Evolutionary conservation across 2,797 vertebrate species (phyloP).

Genomic region (Chloroceryle inda): DNA sequence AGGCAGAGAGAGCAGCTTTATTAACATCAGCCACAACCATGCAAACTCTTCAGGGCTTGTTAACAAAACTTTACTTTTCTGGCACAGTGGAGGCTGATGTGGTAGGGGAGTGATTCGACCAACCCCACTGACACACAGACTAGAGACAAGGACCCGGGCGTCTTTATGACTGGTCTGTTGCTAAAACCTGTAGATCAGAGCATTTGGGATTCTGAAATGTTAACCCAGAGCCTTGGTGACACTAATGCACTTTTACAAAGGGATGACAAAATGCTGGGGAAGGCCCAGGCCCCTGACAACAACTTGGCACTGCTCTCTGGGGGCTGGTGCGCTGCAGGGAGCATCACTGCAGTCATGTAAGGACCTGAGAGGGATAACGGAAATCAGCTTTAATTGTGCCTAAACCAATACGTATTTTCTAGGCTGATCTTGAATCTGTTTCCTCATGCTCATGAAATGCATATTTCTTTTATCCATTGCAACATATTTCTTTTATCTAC

Average conservation of each 20-base stretch:
- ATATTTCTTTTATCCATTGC: background rate
- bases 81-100: background rate
- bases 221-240: background rate
- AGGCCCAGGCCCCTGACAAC: too few species aligned
- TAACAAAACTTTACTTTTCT: background rate
- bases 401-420: background rate
- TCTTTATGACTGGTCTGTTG: background rate
- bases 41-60: background rate
- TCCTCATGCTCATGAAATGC: background rate
- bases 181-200: background rate
- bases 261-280: background rate
- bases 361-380: background rate
- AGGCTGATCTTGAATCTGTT: background rate
- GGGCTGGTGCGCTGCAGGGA: background rate
- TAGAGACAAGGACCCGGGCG: background rate
- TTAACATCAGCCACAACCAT: background rate
- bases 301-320: background rate
- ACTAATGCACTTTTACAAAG: background rate
- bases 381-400: background rate
- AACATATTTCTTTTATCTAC: background rate
- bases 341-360: background rate
- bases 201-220: background rate
- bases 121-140: background rate
- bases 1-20: background rate
- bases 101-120: background rate